These are phyloP conservation scores for Philonicus albiceps DNA, from an alignment of 2,888 invertebrate genomes.

Conservation along the genomic window DNA sequence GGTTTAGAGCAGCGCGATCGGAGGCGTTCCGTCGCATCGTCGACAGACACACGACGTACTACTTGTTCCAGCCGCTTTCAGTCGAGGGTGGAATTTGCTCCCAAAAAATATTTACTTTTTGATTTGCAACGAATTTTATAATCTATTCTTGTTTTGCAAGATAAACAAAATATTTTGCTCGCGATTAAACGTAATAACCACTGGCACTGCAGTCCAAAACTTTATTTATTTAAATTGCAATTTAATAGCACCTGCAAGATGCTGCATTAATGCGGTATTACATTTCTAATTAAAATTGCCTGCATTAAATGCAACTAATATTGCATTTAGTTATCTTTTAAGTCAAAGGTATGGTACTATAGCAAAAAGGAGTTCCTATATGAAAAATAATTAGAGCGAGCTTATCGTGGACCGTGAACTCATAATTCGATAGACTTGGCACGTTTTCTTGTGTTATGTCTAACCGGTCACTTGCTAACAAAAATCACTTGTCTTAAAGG, in stretches of 20 bases:
- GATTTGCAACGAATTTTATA: not conserved
- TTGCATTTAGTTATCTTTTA: not conserved
- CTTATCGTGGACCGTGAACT: not conserved
- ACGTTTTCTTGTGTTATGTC: not conserved
- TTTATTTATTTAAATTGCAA: not conserved
- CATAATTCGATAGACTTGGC: not conserved
- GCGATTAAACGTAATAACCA: too few species aligned
- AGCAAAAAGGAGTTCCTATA: not conserved
- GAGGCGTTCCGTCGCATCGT: not conserved
- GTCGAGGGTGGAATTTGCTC: not conserved
- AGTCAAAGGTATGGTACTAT: not conserved
- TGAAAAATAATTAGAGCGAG: not conserved
- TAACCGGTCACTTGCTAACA: not conserved
- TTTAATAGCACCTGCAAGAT: not conserved
- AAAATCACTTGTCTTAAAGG: not conserved
- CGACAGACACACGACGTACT: not conserved
- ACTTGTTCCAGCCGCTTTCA: not conserved
- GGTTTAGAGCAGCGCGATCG: not conserved
- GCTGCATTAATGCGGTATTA: not conserved
- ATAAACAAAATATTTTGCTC: not conserved
- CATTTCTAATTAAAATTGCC: not conserved
- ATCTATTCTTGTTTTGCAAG: not conserved
- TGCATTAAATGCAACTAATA: not conserved
- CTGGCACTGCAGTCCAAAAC: not conserved
- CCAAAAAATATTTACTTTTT: too few species aligned